Evolutionary conservation across 2,797 vertebrate species (phyloP).

Genomic region (Cryptoblepharus egeriae): DNA sequence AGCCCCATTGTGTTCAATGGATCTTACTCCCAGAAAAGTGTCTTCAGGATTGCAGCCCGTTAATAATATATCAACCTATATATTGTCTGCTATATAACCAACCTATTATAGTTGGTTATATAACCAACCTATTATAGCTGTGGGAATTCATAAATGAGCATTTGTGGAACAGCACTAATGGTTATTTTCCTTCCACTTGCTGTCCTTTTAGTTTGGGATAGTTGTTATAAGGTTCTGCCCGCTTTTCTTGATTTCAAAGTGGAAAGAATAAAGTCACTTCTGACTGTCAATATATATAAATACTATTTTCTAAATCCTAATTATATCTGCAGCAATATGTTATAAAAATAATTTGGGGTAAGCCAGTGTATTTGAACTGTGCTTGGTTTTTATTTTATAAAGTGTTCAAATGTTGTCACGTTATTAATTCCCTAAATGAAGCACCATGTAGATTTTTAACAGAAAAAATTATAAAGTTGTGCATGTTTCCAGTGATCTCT

Average conservation of each 20-base stretch:
- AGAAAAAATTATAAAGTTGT: neutral
- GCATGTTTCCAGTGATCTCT: no score
- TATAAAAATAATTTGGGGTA: accelerated
- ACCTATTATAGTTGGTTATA: neutral
- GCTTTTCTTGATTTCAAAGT: neutral
- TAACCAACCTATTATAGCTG: neutral
- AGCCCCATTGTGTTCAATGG: no score
- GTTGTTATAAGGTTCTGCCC: neutral
- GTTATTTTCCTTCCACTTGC: no score
- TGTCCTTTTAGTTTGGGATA: neutral
- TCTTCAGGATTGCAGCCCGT: no score
- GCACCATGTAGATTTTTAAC: no score
- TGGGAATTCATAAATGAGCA: no score
- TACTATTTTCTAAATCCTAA: neutral
- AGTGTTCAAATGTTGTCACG: neutral
- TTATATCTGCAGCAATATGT: neutral
- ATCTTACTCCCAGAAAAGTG: no score
- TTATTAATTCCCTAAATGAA: neutral
- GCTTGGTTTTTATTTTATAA: neutral
- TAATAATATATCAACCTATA: neutral
- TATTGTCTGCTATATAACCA: neutral
- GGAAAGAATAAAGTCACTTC: neutral
- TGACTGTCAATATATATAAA: neutral
- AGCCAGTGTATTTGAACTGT: neutral
- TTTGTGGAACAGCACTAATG: no score